Evolutionary conservation across 2,888 invertebrate genomes (phyloP).

Genomic region (Lypha dubia): DNA sequence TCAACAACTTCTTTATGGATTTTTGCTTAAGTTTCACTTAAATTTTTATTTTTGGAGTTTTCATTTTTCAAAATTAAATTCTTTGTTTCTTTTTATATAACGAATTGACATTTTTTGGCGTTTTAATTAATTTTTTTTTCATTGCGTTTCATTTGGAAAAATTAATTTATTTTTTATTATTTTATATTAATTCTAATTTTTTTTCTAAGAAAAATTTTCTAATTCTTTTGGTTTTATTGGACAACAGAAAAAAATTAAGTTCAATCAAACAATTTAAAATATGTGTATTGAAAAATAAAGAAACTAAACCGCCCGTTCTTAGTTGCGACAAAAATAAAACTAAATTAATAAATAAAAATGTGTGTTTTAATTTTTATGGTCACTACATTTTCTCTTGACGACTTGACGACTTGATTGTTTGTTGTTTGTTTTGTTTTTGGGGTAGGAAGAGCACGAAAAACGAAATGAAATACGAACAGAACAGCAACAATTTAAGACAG

Average conservation of each 20-base stretch:
- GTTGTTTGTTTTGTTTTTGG: slow-evolving; percentile 23
- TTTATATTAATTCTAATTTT: slow-evolving; percentile 21
- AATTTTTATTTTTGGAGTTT: background rate
- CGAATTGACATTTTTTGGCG: background rate
- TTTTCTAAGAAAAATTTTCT: slow-evolving; percentile 2
- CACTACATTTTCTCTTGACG: slow-evolving; percentile 23
- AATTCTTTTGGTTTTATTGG: slow-evolving; percentile 5
- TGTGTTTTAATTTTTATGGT: slow-evolving; percentile 49
- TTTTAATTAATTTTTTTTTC: slow-evolving; percentile 8
- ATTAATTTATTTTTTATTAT: slow-evolving; percentile 2
- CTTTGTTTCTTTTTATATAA: slow-evolving; percentile 4
- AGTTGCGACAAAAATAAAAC: slow-evolving; percentile 76
- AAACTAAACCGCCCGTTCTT: slow-evolving; percentile 74
- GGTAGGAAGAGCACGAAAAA: slow-evolving; percentile 45
- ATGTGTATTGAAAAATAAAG: slow-evolving; percentile 68
- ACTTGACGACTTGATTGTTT: too few species aligned
- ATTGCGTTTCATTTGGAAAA: background rate
- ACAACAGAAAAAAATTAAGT: slow-evolving; percentile 45
- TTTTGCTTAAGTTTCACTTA: slow-evolving; percentile 23
- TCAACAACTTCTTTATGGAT: slow-evolving; percentile 15
- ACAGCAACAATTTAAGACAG: slow-evolving; percentile 47
- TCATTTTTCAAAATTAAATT: background rate
- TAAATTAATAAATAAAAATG: slow-evolving; percentile 72
- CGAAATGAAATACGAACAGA: slow-evolving; percentile 71
- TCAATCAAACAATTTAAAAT: slow-evolving; percentile 64